A percentile compares a stretch with the other conserved stretches of the same genome.
Evolutionary conservation across 2,797 vertebrate genomes (phyloP).

Genomic region (Pipistrellus pygmaeus): DNA sequence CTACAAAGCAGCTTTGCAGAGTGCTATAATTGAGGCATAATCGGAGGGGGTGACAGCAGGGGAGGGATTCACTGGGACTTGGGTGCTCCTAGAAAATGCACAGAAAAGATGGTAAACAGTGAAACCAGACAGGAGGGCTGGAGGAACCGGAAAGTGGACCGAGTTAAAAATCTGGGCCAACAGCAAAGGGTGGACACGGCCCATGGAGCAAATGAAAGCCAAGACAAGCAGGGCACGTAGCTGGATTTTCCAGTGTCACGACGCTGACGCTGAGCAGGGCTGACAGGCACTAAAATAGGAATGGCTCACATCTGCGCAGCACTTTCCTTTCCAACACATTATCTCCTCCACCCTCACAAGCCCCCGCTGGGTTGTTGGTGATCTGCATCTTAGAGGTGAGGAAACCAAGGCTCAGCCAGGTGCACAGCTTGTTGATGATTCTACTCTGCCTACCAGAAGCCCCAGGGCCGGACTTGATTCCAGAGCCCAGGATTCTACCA

Average conservation of each 20-base stretch:
- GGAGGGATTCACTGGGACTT: neutral
- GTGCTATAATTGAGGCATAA: neutral
- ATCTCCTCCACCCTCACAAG: neutral
- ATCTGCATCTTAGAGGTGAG: neutral
- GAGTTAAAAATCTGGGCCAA: conserved; percentile 69
- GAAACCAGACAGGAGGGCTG: conserved; percentile 5
- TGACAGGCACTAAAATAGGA: conserved; percentile 58
- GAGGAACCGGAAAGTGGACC: neutral
- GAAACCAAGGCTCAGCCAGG: neutral
- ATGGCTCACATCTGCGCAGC: conserved; percentile 29
- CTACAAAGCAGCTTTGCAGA: neutral
- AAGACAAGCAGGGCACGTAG: conserved; percentile 67
- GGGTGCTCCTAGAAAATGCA: neutral
- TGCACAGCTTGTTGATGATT: neutral
- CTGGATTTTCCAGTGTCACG: conserved; percentile 65
- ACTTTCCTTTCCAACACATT: conserved; percentile 7
- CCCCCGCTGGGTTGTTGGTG: neutral
- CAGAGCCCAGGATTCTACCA: neutral
- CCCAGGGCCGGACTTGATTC: neutral
- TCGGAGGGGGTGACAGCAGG: neutral
- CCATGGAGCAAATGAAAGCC: conserved; percentile 50
- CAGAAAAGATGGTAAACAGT: neutral
- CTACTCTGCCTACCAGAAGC: neutral
- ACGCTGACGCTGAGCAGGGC: conserved; percentile 53
- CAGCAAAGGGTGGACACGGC: conserved; percentile 46